Evolutionary conservation across 2,888 invertebrate genomes (phyloP).

Genomic region (Epicampocera succincta): DNA sequence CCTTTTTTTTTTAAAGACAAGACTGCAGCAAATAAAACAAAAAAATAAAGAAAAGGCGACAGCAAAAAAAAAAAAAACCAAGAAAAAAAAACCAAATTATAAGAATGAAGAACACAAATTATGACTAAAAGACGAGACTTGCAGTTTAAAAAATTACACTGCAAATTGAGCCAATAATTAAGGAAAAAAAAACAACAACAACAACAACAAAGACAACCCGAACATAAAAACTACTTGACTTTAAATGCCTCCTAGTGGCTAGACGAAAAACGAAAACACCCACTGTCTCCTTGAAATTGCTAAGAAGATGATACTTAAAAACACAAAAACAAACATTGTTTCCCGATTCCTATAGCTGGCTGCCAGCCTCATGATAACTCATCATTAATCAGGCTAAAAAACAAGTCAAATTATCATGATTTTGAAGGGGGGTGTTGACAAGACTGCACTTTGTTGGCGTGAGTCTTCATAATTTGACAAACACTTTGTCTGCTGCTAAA

Average conservation of each 20-base stretch:
- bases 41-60: not conserved
- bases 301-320: conserved; percentile 10
- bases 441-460: not conserved
- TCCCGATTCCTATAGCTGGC: conserved; percentile 5
- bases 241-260: conserved; percentile 32
- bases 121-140: conserved; percentile 32
- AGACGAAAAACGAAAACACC: conserved; percentile 38
- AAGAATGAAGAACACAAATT: conserved; percentile 6
- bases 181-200: too few relatives aligned
- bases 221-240: conserved; percentile 11
- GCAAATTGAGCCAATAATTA: conserved; percentile 57
- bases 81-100: conserved; percentile 11
- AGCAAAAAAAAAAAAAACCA: not conserved
- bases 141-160: conserved; percentile 30
- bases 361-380: conserved; percentile 56
- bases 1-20: not conserved
- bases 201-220: not conserved
- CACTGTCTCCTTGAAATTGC: conserved; percentile 30
- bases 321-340: conserved; percentile 26
- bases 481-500: not conserved
- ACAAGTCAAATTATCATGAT: conserved; percentile 46
- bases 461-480: conserved; percentile 25
- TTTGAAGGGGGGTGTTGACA: conserved; percentile 25
- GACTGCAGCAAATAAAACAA: not conserved
- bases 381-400: conserved; percentile 57